Evolutionary conservation across 2,113 vertebrate species (phyloP).

Genomic region (Notechis scutatus): DNA sequence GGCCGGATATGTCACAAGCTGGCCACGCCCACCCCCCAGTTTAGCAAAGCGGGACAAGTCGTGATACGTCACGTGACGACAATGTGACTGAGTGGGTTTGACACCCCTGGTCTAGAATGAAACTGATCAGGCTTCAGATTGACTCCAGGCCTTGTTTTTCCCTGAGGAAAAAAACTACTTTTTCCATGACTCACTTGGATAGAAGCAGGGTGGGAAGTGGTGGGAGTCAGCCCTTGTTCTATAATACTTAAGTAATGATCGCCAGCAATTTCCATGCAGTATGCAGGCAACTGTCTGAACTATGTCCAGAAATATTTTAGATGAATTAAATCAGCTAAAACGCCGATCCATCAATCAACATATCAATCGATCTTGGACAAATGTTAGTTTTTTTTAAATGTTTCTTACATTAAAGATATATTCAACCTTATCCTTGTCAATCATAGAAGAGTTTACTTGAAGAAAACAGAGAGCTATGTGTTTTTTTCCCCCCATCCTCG

Average conservation of each 20-base stretch:
- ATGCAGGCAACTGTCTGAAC: background rate
- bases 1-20: no score
- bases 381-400: background rate
- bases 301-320: background rate
- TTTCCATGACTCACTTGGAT: background rate
- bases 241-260: background rate
- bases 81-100: no score
- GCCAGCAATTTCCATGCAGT: background rate
- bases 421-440: background rate
- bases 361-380: background rate
- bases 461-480: background rate
- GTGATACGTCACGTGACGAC: fast-evolving
- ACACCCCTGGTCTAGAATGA: background rate
- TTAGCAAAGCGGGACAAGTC: no score
- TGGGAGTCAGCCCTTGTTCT: background rate
- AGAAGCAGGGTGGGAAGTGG: background rate
- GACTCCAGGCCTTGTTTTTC: background rate
- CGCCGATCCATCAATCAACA: background rate
- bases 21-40: no score
- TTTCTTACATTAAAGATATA: background rate
- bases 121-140: background rate
- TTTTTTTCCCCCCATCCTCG: background rate
- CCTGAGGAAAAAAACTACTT: background rate
- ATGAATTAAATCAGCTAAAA: background rate
- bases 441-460: background rate